A percentile compares a stretch with the other conserved stretches of the same genome.
Conservation (phyloP, 2,888 invertebrate species). For the Stictocephala bisonia region DNA sequence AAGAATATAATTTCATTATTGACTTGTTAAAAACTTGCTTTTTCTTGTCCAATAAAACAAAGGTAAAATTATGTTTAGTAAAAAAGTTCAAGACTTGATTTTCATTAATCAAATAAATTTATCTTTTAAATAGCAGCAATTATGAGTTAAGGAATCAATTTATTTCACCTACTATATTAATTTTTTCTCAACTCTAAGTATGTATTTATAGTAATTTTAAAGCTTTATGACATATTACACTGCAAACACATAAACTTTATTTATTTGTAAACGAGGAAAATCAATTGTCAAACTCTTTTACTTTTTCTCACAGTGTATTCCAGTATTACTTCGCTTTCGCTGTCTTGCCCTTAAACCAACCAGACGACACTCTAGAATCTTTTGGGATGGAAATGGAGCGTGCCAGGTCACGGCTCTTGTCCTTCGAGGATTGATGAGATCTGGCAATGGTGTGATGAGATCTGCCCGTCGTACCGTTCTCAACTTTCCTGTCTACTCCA, state of each 20-base stretch:
- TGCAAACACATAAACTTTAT: too few species aligned
- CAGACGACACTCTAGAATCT: constrained; percentile 77
- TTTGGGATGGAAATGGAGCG: constrained; percentile 80
- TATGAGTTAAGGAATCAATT: too few species aligned
- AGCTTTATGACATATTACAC: too few species aligned
- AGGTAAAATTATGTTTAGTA: too few species aligned
- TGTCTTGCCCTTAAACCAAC: constrained; percentile 74
- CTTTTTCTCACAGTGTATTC: neutral
- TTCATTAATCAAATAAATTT: too few species aligned
- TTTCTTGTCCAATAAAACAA: too few species aligned
- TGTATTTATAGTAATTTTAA: too few species aligned
- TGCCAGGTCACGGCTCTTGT: constrained; percentile 67
- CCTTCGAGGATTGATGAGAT: constrained; percentile 61
- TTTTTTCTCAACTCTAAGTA: too few species aligned
- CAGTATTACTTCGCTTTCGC: constrained; percentile 65
- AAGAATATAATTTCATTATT: too few species aligned
- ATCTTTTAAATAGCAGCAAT: too few species aligned
- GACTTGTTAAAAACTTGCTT: too few species aligned
- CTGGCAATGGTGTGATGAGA: constrained; percentile 58
- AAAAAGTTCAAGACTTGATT: constrained; percentile 33
- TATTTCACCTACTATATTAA: too few species aligned
- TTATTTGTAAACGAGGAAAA: constrained; percentile 8
- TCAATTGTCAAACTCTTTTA: constrained; percentile 37
- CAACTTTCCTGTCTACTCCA: constrained; percentile 73
- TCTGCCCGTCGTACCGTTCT: constrained; percentile 65